Evolutionary conservation across 2,113 vertebrate genomes (phyloP).

Genomic region (Pagrus major): DNA sequence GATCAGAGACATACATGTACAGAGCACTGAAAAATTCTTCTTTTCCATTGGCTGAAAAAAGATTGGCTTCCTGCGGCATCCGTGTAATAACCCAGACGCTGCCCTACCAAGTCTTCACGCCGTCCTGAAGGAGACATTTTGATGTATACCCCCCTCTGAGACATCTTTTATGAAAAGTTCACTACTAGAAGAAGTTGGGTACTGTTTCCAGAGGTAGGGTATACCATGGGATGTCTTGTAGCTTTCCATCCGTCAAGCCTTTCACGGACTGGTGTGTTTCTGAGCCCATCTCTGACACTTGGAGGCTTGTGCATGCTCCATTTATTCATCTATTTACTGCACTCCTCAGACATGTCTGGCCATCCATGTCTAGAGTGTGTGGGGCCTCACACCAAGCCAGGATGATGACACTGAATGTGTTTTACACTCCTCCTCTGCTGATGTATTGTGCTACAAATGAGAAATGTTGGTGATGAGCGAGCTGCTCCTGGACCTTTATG

Average conservation of each 20-base stretch:
- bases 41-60: constrained; percentile 11
- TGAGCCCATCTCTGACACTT: constrained; percentile 56
- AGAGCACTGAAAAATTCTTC: background rate
- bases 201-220: constrained; percentile 3
- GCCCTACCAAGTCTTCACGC: background rate
- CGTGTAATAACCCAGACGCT: constrained; percentile 14
- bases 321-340: constrained; percentile 71
- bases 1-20: background rate
- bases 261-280: constrained; percentile 58
- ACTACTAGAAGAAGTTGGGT: background rate
- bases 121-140: constrained; percentile 24
- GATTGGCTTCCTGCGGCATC: background rate
- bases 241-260: constrained; percentile 48
- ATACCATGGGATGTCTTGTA: constrained; percentile 41
- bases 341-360: constrained; percentile 44
- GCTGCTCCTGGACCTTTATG: too few species aligned
- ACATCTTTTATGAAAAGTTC: constrained; percentile 18
- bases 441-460: background rate
- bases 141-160: background rate
- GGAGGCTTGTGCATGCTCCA: constrained; percentile 45
- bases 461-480: background rate
- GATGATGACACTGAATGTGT: constrained; percentile 11
- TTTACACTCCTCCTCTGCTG: constrained; percentile 7
- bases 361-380: constrained; percentile 49
- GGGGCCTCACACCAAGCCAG: background rate